Percentiles rank a stretch among this genome's conserved stretches.
Conservation (phyloP, 1,140 invertebrate species). For the Drosophila bocki region DNA sequence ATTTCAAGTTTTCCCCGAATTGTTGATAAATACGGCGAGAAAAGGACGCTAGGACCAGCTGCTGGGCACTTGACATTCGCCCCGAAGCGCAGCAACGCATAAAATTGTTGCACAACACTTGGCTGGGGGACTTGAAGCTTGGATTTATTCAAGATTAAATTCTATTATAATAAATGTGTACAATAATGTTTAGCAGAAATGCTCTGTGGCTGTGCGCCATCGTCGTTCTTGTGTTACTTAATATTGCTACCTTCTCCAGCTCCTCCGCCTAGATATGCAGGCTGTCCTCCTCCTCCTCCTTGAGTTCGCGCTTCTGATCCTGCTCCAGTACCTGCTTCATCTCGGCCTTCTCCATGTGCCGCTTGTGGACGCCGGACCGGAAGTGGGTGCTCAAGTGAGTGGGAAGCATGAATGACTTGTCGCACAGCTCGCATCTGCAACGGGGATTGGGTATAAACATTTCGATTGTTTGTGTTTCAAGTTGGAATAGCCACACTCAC, state of each 20-base stretch:
- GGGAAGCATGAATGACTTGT: constrained; percentile 74
- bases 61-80: constrained; percentile 19
- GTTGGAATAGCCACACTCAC: constrained; percentile 11
- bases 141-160: constrained; percentile 38
- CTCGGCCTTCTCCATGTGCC: constrained; percentile 84
- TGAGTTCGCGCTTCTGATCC: constrained; percentile 61
- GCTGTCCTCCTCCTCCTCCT: constrained; percentile 71
- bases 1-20: not conserved
- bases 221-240: constrained; percentile 18
- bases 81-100: not conserved
- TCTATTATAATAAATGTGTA: constrained; percentile 24
- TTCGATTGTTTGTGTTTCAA: not conserved
- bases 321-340: constrained; percentile 86
- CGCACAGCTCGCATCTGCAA: constrained; percentile 69
- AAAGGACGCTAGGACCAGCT: constrained; percentile 5
- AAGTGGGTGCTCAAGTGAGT: constrained; percentile 73
- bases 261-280: constrained; percentile 51
- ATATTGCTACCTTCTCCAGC: constrained; percentile 11
- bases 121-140: constrained; percentile 22
- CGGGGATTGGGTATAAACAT: not conserved
- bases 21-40: constrained; percentile 4
- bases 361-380: constrained; percentile 68
- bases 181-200: constrained; percentile 20
- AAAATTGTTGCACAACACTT: constrained; percentile 8
- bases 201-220: constrained; percentile 28